Base-by-base conservation (phyloP, 2,888 invertebrate genomes). In the Clunio marinus region DNA sequence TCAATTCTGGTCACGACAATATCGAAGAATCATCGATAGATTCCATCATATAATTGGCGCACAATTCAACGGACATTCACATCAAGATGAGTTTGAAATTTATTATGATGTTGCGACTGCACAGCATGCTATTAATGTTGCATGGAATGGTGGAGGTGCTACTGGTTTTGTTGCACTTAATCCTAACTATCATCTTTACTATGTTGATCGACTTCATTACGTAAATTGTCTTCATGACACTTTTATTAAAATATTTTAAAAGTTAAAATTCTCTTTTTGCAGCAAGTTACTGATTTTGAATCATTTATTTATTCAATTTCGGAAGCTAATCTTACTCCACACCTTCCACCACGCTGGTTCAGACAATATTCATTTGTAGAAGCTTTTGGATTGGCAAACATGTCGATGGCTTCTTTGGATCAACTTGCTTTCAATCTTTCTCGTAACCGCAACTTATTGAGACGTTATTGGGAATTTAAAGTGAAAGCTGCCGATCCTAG, bases 41-140 rank as follows among this genome's bases (percentile, higher is more conserved):
- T 94, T 88, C 76, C 83, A 87, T 17, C 81, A 83, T 41, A 90
- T 85, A 24, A 88, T 94, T 65, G 82, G 82, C 0, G 91, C 85
- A 0, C 89, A 92, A 75, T 93, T 93, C 76, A 90, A 88, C 74
- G 93, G 92, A 0, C 93, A 93, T 75, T 86, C 87, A 0, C 93
- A 93, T 75, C 82, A 81, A 1, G 92, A 92, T 72, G 87, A 88
- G 74, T 84, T 89, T 73, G 84, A 84, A 73, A 77, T 93, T 65
- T 88, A 86, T 75, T 91, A 89, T 75, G 74, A 77, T n/a, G 15
- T 8, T 2, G 75, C 80, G 1, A 80, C 83, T 51, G 80, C 81
- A 5, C 76, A 77, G 0, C 75, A 51, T 28, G 62, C 69, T 27
- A 25, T 69, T 15, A 68, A 68, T 57, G 55, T 67, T 24, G 69